Percentiles rank a stretch among this genome's conserved stretches.
phyloP scores from a whole-genome alignment of 2,113 vertebrate species.

The Lycaon pictus region DNA sequence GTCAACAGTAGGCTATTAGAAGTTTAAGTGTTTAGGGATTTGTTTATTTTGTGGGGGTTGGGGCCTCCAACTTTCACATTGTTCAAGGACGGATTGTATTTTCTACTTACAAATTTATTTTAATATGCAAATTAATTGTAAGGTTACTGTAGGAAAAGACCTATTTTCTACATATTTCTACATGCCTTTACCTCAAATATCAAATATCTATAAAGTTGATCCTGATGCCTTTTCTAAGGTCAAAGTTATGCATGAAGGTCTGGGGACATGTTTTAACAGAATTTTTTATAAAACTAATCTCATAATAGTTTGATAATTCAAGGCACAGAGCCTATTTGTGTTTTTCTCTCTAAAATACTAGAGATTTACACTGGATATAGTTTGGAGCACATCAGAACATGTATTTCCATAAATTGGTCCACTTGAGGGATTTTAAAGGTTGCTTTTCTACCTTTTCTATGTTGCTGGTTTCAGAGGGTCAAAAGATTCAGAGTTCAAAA shows the following conservation, averaged over 20 bases:
- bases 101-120: slow-evolving; percentile 44
- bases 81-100: not conserved
- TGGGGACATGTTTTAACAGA: slow-evolving; percentile 18
- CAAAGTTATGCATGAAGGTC: slow-evolving; percentile 43
- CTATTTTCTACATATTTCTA: slow-evolving; percentile 21
- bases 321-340: slow-evolving; percentile 57
- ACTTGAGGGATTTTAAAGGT: slow-evolving; percentile 61
- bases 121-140: slow-evolving; percentile 53
- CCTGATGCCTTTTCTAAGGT: slow-evolving; percentile 55
- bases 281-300: slow-evolving; percentile 70
- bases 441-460: slow-evolving; percentile 67
- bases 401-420: slow-evolving; percentile 67
- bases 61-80: not conserved
- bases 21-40: not conserved
- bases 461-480: slow-evolving; percentile 75
- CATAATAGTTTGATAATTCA: slow-evolving; percentile 62
- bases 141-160: not conserved
- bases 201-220: slow-evolving; percentile 53
- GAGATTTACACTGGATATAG: slow-evolving; percentile 33
- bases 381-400: slow-evolving; percentile 30
- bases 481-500: slow-evolving; percentile 77
- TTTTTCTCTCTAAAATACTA: slow-evolving; percentile 65
- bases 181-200: slow-evolving; percentile 63
- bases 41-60: not conserved
- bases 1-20: not conserved